Evolutionary conservation across 2,888 invertebrate genomes (phyloP), one percentile per base, ranked within the genome.

Genomic region (Calameuta filiformis): DNA sequence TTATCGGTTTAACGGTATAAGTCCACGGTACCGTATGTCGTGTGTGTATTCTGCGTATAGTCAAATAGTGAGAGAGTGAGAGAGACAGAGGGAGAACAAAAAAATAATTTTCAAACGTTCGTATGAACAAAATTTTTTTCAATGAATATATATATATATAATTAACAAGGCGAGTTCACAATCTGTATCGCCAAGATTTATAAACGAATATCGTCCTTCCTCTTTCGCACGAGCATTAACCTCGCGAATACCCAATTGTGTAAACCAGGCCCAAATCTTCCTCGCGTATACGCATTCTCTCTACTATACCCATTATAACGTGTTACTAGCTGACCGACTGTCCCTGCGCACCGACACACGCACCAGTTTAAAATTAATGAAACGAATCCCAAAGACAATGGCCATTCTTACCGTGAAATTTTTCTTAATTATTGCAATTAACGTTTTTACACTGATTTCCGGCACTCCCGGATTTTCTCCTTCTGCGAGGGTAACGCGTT

Each of bases 331-430:
- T 56, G 40, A 56, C 9, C 23, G 40, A 23, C 23, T 56, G 23
- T 56, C 23, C 23, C 23, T 23, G 40, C 40, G 23, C 15, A 40
- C 40, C 15, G 40, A n/a, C 33, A 69, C 71, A 30, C 30, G 71
- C 71, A 3, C 71, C 12, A 33, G 71, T 31, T 71, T 71, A 71
- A 31, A 31, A 71, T 71, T 23, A 71, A 34, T 68, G 73, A 76
- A 69, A 76, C 75, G 33, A 76, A 40, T 73, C 11, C 37, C 35
- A 35, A 79, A 84, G 82, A 88, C 88, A 88, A 88, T 88, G 81
- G 83, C 83, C 86, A 89, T 89, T 88, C 86, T 84, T 81, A 77
- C 83, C 84, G 85, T 85, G 87, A 87, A 88, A 87, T 88, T 88
- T 82, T 69, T 79, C 83, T 85, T 87, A 87, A 86, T 88, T 88